Base-by-base conservation (phyloP, 2,888 invertebrate species). In the Tetragnatha montana region DNA sequence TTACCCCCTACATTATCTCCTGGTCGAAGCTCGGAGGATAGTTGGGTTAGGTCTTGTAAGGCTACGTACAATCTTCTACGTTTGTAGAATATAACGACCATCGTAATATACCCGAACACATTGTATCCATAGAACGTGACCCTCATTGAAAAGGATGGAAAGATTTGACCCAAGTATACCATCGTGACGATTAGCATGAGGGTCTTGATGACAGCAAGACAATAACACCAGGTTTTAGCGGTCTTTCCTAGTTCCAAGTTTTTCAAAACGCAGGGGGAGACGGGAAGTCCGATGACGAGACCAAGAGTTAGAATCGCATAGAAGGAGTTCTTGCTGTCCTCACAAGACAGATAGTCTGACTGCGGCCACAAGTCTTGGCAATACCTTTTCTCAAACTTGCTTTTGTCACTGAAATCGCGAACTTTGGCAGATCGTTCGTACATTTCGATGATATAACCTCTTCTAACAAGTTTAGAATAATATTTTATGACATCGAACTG, bases 81-180 rank as follows among this genome's bases (percentile, higher is more conserved):
- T 14, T 74, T 60, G 0, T 35, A 8, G 60, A 82, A 74, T 17
- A 82, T 49, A 0, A 74, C 7, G n/a, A 74, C 8, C 82, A 74
- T 74, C 17, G 82, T 71, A n/a, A 82, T 17, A 19, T n/a, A 82
- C 10, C 82, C 82, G n/a, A 71, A 82, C n/a, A 82, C 21, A 0
- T 21, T 74, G 22, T 82, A 82, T 21, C 51, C 51, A 22, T 82
- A 82, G 12, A 82, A 82, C 8, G 82, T 82, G 10, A 73, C 10
- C 8, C 82, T 14, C 8, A 82, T 35, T 8, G 82, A 82, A 10
- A n/a, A 17, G 8, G 60, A 12, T 50, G 82, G 82, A 12, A 82
- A 21, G 8, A 82, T 14, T 10, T 74, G 51, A 51, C 35, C 22
- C 6, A 60, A 73, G 22, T 82, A 82, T 17, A 17, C 49, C 22